A percentile compares a stretch with the other conserved stretches of the same genome.
Evolutionary conservation across 2,888 invertebrate species (phyloP).

Genomic region (Taenaris catops): DNA sequence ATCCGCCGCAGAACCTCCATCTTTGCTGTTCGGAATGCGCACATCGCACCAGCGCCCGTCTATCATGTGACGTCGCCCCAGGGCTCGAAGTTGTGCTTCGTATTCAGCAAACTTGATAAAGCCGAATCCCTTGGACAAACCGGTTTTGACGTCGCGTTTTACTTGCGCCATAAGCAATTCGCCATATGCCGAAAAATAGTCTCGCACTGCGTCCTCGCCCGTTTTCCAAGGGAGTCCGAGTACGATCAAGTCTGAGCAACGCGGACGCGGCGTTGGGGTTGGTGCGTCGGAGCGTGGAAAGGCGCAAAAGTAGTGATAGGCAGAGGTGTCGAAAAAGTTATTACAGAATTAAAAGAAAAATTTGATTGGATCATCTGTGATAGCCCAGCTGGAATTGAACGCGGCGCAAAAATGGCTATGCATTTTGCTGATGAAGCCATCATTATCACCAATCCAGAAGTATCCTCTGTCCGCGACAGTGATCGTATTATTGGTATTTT

Average conservation of each 20-base stretch:
- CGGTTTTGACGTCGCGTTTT: constrained; percentile 80
- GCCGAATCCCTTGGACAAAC: constrained; percentile 86
- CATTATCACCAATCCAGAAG: too few species aligned
- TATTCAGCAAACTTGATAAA: constrained; percentile 84
- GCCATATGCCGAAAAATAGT: constrained; percentile 85
- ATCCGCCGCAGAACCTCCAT: constrained; percentile 83
- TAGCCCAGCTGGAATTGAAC: constrained; percentile 87
- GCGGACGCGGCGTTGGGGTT: constrained; percentile 44
- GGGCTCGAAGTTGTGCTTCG: constrained; percentile 82
- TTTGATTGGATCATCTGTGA: too few species aligned
- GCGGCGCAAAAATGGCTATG: too few species aligned
- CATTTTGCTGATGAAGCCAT: too few species aligned
- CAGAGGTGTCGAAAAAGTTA: too few species aligned
- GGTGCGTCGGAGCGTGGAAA: constrained; percentile 87
- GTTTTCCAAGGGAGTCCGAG: constrained; percentile 89
- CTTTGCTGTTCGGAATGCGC: constrained; percentile 84
- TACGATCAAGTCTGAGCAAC: constrained; percentile 88
- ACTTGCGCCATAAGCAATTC: constrained; percentile 81
- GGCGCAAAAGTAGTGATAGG: constrained; percentile 82
- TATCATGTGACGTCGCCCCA: constrained; percentile 83
- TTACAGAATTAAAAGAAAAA: too few species aligned
- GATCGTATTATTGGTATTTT: too few species aligned
- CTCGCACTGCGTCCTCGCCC: constrained; percentile 85
- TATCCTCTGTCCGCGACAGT: too few species aligned
- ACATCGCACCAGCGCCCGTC: constrained; percentile 88